A percentile compares a stretch with the other conserved stretches of the same genome.
Conservation (phyloP, 2,797 vertebrate genomes). For the Neoniphon sammara region DNA sequence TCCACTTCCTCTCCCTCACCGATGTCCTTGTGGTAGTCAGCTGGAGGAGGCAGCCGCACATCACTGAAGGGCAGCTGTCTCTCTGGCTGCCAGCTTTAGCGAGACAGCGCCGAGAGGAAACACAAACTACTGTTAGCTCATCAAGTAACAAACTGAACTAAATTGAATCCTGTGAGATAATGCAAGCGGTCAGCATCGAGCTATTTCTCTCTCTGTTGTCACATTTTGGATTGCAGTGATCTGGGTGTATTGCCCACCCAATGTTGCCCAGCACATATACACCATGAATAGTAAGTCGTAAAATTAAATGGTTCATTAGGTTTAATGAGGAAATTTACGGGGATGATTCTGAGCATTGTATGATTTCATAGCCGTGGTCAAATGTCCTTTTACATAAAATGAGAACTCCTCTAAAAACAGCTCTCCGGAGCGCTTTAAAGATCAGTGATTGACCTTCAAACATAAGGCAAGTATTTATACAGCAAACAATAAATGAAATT, state of each 20-base stretch:
- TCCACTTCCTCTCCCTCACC: slow-evolving; percentile 93
- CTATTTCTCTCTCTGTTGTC: not conserved
- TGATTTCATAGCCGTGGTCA: slow-evolving; percentile 9
- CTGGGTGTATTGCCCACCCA: not conserved
- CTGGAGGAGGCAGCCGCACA: slow-evolving; percentile 90
- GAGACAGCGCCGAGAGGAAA: slow-evolving; percentile 17
- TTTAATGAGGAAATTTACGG: slow-evolving; percentile 33
- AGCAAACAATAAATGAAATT: not conserved
- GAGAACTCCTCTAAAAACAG: slow-evolving; percentile 18
- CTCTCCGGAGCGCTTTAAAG: not conserved
- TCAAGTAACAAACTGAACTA: slow-evolving; percentile 6
- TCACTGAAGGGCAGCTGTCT: slow-evolving; percentile 93
- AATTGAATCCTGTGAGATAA: not conserved
- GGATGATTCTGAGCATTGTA: slow-evolving; percentile 12
- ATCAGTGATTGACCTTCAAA: slow-evolving; percentile 21
- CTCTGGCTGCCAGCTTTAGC: slow-evolving; percentile 91
- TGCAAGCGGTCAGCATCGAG: not conserved
- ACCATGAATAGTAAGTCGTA: slow-evolving; percentile 27
- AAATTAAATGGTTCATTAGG: slow-evolving; percentile 29
- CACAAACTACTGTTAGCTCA: slow-evolving; percentile 32
- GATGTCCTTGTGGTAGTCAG: slow-evolving; percentile 90
- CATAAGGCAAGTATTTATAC: slow-evolving; percentile 9
- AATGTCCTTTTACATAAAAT: slow-evolving; percentile 14
- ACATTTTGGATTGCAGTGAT: not conserved
- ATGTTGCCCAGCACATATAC: not conserved